Conservation (phyloP, 2,797 vertebrate genomes). For the Pristis pectinata region DNA sequence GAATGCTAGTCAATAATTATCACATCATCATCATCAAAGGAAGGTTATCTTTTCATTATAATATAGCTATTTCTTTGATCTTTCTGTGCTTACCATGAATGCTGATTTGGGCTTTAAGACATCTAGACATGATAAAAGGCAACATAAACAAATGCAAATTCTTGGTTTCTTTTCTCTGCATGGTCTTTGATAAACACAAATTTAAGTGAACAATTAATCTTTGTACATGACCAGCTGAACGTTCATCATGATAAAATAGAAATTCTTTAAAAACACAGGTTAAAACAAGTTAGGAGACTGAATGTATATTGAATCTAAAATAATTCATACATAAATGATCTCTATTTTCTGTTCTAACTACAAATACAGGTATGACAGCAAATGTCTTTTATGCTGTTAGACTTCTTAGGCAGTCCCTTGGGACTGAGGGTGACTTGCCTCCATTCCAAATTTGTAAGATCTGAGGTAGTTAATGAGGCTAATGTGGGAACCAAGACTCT, state of each 20-base stretch:
- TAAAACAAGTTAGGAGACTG: not conserved
- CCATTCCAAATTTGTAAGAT: too few species aligned
- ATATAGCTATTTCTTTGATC: not conserved
- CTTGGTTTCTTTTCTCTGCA: not conserved
- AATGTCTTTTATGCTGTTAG: not conserved
- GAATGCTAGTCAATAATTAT: not conserved
- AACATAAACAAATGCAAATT: not conserved
- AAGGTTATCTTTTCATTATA: not conserved
- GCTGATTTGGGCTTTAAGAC: not conserved
- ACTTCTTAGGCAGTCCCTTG: too few species aligned
- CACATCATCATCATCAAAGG: not conserved
- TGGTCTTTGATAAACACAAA: not conserved
- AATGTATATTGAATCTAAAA: not conserved
- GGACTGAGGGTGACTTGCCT: too few species aligned
- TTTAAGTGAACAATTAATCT: not conserved
- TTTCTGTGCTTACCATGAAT: not conserved
- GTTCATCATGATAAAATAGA: not conserved
- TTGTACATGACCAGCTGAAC: not conserved
- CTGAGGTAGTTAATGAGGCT: too few species aligned
- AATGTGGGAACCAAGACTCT: too few species aligned
- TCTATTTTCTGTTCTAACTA: not conserved
- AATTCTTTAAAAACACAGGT: not conserved
- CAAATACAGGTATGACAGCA: not conserved
- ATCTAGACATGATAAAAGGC: not conserved
- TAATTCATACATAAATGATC: not conserved